These are phyloP conservation scores for Beroe ovata DNA, from an alignment of 37 sponge, comb jelly and placozoan genomes.

Conservation along the genomic window DNA sequence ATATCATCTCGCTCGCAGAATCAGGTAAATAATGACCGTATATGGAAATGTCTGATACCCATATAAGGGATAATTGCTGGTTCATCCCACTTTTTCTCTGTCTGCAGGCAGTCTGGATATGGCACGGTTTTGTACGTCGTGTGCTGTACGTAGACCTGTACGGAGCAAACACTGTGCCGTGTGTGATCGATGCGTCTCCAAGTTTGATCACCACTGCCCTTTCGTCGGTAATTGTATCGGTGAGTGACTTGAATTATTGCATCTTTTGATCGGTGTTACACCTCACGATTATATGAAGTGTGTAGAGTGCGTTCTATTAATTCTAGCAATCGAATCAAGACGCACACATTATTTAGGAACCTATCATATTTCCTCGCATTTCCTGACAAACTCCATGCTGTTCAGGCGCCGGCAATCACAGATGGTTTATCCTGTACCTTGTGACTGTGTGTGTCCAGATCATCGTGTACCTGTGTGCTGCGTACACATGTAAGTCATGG, in stretches of 20 bases:
- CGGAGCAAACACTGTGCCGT: slow-evolving; percentile 93
- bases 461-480: slow-evolving; percentile 32
- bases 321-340: too few relatives aligned
- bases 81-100: too few relatives aligned
- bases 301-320: too few relatives aligned
- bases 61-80: too few relatives aligned
- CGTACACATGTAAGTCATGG: slow-evolving; percentile 64
- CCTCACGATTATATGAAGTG: too few relatives aligned
- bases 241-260: too few relatives aligned
- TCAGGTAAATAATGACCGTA: background rate
- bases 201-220: slow-evolving; percentile 96
- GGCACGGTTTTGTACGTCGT: slow-evolving; percentile 81
- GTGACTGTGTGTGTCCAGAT: slow-evolving; percentile 10
- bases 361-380: too few relatives aligned
- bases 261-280: too few relatives aligned
- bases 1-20: background rate
- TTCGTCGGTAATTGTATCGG: slow-evolving; percentile 93
- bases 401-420: slow-evolving; percentile 66
- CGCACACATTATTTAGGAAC: too few relatives aligned
- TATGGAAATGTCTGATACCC: background rate
- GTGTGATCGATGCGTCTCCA: slow-evolving; percentile 89
- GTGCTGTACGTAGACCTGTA: slow-evolving; percentile 80
- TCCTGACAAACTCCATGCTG: too few relatives aligned
- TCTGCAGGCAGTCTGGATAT: slow-evolving; percentile 68
- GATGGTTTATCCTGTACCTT: slow-evolving; percentile 61